These are phyloP conservation scores for Drosophila grimshawi DNA, from an alignment of 1,140 invertebrate genomes.

Conservation along the genomic window DNA sequence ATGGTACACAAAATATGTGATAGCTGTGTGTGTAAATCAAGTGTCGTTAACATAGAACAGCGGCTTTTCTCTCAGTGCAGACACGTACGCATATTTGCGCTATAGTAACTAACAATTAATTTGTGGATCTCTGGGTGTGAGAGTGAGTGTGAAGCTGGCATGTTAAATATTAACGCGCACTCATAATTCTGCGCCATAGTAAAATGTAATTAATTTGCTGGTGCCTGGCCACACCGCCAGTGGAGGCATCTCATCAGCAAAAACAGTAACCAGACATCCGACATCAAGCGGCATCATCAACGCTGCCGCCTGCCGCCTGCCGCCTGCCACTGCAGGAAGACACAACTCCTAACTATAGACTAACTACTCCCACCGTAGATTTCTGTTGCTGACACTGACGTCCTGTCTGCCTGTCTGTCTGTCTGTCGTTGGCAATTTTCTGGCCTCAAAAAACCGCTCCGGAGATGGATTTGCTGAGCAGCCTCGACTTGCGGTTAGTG, in stretches of 20 bases:
- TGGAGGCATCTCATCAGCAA: slow-evolving; percentile 12
- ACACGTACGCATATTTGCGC: slow-evolving; percentile 15
- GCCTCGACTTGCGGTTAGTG: slow-evolving; percentile 54
- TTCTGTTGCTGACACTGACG: slow-evolving; percentile 5
- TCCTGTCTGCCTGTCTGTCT: neutral
- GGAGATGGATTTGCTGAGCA: slow-evolving; percentile 3
- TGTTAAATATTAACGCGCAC: slow-evolving; percentile 60
- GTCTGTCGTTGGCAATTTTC: slow-evolving; percentile 1
- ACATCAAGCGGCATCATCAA: neutral
- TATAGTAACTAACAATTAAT: slow-evolving; percentile 52
- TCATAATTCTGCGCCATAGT: slow-evolving; percentile 48
- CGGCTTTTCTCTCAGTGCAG: too few relatives aligned
- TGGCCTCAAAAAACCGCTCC: slow-evolving; percentile 2
- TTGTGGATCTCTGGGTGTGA: slow-evolving; percentile 53
- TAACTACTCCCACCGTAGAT: neutral
- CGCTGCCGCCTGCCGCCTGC: neutral
- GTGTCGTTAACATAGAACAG: too few relatives aligned
- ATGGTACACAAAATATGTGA: too few relatives aligned
- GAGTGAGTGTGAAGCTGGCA: slow-evolving; percentile 70
- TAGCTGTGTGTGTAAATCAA: too few relatives aligned
- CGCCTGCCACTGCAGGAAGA: slow-evolving; percentile 6
- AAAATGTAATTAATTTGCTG: slow-evolving; percentile 80
- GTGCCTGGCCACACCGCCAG: slow-evolving; percentile 35
- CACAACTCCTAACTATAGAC: slow-evolving; percentile 12
- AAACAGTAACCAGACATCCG: neutral